These are phyloP conservation scores for Propithecus perrieri DNA, from an alignment of 2,797 vertebrate genomes.

Conservation along the genomic window DNA sequence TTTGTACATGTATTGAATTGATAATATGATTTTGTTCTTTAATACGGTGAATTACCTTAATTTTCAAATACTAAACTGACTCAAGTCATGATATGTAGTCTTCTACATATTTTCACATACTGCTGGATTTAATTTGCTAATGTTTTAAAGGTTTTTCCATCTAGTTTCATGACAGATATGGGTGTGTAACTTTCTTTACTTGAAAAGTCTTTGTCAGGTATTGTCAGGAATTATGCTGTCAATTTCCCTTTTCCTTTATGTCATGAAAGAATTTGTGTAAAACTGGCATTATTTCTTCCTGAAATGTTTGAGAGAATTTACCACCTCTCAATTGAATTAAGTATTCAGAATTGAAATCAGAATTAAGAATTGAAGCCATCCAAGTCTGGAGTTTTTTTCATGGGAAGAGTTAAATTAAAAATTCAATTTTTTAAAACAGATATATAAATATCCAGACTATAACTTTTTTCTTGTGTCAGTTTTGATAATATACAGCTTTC, in stretches of 20 bases:
- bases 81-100: background rate
- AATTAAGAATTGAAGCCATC: background rate
- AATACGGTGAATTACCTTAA: background rate
- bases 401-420: background rate
- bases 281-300: background rate
- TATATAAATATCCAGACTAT: background rate
- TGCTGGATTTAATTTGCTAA: background rate
- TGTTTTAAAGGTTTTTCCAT: background rate
- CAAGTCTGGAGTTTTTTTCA: background rate
- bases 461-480: background rate
- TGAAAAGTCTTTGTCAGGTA: slow-evolving; percentile 16
- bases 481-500: background rate
- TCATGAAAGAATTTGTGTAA: background rate
- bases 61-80: background rate
- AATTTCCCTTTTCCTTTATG: background rate
- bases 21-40: background rate
- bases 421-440: background rate
- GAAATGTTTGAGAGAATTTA: background rate
- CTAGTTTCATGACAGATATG: background rate
- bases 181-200: background rate
- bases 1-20: background rate
- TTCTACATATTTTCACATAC: background rate
- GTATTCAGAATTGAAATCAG: background rate
- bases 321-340: background rate
- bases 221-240: background rate